A percentile compares a stretch with the other conserved stretches of the same genome.
phyloP scores from a whole-genome alignment of 2,113 vertebrate species.

The Hystrix brachyura region DNA sequence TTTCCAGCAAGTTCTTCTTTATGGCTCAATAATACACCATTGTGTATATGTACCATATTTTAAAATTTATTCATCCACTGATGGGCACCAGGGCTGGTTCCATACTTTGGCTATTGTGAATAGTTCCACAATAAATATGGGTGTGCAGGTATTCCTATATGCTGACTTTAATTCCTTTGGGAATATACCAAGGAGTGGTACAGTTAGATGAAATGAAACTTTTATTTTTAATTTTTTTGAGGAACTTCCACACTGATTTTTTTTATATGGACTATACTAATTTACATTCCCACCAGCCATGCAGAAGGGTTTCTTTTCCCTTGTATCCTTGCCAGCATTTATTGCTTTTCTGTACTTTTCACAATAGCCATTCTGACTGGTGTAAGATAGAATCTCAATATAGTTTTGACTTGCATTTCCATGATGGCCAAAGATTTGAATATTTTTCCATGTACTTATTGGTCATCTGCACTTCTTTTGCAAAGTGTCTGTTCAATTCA shows the following conservation, averaged over 20 bases:
- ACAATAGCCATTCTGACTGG: not conserved
- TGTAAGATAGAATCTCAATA: not conserved
- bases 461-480: not conserved
- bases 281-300: not conserved
- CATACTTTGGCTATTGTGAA: not conserved
- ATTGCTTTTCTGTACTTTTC: not conserved
- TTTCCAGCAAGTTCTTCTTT: not conserved
- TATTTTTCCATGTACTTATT: not conserved
- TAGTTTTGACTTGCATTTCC: too few relatives aligned
- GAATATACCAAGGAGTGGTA: not conserved
- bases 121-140: not conserved
- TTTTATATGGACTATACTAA: not conserved
- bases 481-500: not conserved
- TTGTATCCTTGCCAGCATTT: not conserved
- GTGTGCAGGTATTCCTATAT: not conserved
- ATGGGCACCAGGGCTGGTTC: not conserved
- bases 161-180: not conserved
- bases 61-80: not conserved
- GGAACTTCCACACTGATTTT: not conserved
- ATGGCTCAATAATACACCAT: not conserved
- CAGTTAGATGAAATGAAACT: too few relatives aligned
- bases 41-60: not conserved
- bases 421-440: not conserved
- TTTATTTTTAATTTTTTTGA: not conserved
- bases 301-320: not conserved